phyloP scores from a whole-genome alignment of 1,140 invertebrate species.

The Drosophila willistoni region DNA sequence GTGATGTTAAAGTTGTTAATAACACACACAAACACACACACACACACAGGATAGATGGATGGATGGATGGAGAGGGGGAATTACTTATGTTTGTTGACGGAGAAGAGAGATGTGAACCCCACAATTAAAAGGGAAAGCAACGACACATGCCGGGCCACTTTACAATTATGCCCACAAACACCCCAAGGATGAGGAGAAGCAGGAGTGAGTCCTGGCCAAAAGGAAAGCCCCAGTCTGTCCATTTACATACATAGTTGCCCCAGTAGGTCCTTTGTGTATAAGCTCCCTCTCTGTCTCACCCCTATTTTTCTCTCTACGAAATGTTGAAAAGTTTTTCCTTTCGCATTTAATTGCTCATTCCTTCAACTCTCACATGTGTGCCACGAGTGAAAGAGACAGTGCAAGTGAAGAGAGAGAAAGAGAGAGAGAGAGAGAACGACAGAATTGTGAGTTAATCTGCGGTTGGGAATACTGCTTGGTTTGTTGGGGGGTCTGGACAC shows the following conservation, averaged over 20 bases:
- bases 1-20: slow-evolving; percentile 78
- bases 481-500: neutral
- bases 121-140: slow-evolving; percentile 70
- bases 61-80: too few relatives aligned
- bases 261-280: slow-evolving; percentile 48
- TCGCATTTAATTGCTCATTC: slow-evolving; percentile 66
- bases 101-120: slow-evolving; percentile 17
- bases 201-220: neutral
- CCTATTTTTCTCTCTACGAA: slow-evolving; percentile 31
- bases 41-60: too few relatives aligned
- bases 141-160: slow-evolving; percentile 53
- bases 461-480: slow-evolving; percentile 31
- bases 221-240: slow-evolving; percentile 1
- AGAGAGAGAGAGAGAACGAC: neutral
- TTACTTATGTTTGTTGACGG: too few relatives aligned
- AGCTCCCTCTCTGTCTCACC: slow-evolving; percentile 11
- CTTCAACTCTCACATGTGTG: slow-evolving; percentile 18
- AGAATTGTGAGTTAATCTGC: slow-evolving; percentile 68
- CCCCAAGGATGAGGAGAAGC: slow-evolving; percentile 2
- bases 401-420: slow-evolving; percentile 4
- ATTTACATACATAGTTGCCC: slow-evolving; percentile 49
- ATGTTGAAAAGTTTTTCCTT: slow-evolving; percentile 64
- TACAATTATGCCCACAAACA: slow-evolving; percentile 60
- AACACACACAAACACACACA: slow-evolving; percentile 30
- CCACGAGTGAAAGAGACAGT: slow-evolving; percentile 24